phyloP scores from a whole-genome alignment of 2,888 invertebrate species.

The Poecilobothrus nobilitatus region DNA sequence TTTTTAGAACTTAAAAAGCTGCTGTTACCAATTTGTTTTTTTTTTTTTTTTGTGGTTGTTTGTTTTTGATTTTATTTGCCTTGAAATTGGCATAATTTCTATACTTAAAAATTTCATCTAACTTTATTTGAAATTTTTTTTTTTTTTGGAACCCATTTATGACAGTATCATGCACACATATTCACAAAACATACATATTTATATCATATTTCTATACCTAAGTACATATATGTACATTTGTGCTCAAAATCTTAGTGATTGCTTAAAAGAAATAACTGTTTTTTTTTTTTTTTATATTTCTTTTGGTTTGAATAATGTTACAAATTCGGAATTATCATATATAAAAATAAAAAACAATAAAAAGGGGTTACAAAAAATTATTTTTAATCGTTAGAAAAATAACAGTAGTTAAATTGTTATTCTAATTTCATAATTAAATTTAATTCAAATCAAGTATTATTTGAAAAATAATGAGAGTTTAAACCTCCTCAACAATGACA shows the following conservation, averaged over 20 bases:
- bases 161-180: background rate
- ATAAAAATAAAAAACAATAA: background rate
- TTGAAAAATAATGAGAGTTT: too few relatives aligned
- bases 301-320: constrained; percentile 1
- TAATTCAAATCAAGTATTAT: too few relatives aligned
- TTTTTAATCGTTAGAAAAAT: too few relatives aligned
- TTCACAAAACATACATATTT: background rate
- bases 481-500: too few relatives aligned
- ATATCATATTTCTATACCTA: background rate
- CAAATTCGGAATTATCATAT: background rate
- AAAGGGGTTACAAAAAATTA: background rate
- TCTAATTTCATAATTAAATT: too few relatives aligned
- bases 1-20: too few relatives aligned
- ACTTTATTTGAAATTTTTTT: background rate
- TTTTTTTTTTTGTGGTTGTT: too few relatives aligned
- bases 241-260: background rate
- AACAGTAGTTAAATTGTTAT: too few relatives aligned
- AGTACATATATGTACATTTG: background rate
- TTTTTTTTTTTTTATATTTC: background rate
- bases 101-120: background rate
- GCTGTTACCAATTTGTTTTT: background rate
- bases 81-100: background rate
- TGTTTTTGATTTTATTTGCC: background rate
- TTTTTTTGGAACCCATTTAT: too few relatives aligned
- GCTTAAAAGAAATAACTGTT: background rate